Evolutionary conservation across 2,888 invertebrate species (phyloP).

Genomic region (Busseola fusca): DNA sequence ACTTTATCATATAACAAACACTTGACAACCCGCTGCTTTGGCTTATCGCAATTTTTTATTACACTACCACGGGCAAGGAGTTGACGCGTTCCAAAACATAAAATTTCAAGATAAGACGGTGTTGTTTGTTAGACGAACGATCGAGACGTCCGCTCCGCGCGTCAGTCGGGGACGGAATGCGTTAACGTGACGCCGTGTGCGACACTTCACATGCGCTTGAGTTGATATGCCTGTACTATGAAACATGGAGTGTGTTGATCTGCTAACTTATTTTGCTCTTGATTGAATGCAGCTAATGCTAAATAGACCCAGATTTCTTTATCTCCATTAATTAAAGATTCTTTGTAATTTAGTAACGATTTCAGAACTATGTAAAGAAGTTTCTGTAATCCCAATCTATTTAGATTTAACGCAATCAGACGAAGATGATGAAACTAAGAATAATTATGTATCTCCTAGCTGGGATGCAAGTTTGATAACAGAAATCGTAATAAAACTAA

Average conservation of each 20-base stretch:
- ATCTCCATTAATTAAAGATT: not conserved
- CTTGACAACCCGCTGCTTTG: slow-evolving; percentile 66
- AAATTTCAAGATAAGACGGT: slow-evolving; percentile 71
- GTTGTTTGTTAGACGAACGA: slow-evolving; percentile 46
- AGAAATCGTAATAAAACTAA: slow-evolving; percentile 14
- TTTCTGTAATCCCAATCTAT: not conserved
- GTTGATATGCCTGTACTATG: slow-evolving; percentile 66
- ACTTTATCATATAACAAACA: slow-evolving; percentile 81
- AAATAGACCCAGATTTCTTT: not conserved
- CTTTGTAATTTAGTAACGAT: not conserved
- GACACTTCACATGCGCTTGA: slow-evolving; percentile 74
- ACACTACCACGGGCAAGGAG: slow-evolving; percentile 68
- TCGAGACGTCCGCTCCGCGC: slow-evolving; percentile 70
- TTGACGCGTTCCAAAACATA: slow-evolving; percentile 69
- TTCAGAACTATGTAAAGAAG: not conserved
- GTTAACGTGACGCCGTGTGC: slow-evolving; percentile 66
- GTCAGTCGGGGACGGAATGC: slow-evolving; percentile 77
- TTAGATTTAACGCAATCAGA: not conserved
- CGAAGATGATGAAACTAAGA: slow-evolving; percentile 40
- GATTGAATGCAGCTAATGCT: slow-evolving; percentile 10
- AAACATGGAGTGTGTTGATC: slow-evolving; percentile 42
- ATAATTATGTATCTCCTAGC: slow-evolving; percentile 10
- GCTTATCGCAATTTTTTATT: slow-evolving; percentile 76
- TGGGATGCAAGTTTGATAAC: slow-evolving; percentile 32
- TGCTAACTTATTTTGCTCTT: slow-evolving; percentile 25